A percentile compares a stretch with the other conserved stretches of the same genome.
Conservation (phyloP, 2,113 vertebrate species). For the Propithecus coquereli region DNA sequence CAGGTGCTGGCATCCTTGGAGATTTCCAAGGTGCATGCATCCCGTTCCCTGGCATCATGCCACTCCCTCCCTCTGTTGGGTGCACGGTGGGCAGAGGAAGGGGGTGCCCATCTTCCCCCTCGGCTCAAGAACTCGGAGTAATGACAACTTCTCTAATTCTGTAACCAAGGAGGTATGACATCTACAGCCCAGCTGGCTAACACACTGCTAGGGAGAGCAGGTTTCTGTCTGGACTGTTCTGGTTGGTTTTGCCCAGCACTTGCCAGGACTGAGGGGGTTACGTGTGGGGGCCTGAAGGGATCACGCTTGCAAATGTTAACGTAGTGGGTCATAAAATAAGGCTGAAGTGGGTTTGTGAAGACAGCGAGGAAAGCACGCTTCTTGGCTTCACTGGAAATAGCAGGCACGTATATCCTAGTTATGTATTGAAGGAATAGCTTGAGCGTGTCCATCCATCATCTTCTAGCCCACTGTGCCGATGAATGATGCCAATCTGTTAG, state of each 20-base stretch:
- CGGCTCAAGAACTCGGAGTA: not conserved
- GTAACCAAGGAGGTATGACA: not conserved
- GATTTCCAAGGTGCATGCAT: not conserved
- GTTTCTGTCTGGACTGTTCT: not conserved
- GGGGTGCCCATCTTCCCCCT: not conserved
- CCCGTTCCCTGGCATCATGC: fast-evolving
- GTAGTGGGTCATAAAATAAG: not conserved
- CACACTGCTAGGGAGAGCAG: not conserved
- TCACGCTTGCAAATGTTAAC: not conserved
- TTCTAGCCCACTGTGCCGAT: fast-evolving
- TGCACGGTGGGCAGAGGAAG: not conserved
- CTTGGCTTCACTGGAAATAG: not conserved
- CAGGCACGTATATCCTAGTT: fast-evolving
- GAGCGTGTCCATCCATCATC: fast-evolving
- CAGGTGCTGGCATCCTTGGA: not conserved
- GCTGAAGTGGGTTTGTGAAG: not conserved
- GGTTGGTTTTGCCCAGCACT: not conserved
- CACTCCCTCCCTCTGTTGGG: too few species aligned
- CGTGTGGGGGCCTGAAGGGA: not conserved
- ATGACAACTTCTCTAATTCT: not conserved
- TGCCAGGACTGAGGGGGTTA: not conserved
- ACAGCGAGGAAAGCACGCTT: fast-evolving
- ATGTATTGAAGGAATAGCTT: not conserved
- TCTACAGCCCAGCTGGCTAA: not conserved
- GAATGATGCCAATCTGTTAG: not conserved